Evolutionary conservation across 2,888 invertebrate species (phyloP).

Genomic region (Limnephilus rhombicus): DNA sequence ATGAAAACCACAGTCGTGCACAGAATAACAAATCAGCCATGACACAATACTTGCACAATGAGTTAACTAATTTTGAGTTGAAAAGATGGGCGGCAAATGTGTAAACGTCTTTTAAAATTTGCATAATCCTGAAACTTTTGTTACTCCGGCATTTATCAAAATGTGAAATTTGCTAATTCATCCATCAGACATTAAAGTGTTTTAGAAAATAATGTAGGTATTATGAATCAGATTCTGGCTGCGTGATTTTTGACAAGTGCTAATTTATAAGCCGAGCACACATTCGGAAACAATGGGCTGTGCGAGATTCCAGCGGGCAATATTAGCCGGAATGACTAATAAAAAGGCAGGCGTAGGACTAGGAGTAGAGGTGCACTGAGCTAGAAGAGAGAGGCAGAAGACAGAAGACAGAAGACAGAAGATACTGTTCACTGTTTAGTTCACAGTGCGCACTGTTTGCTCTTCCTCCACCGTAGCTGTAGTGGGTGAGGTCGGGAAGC

Average conservation of each 20-base stretch:
- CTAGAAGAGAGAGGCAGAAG: neutral
- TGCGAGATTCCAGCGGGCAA: neutral
- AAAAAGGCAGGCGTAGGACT: neutral
- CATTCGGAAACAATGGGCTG: neutral
- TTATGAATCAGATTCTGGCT: neutral
- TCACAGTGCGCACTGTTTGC: neutral
- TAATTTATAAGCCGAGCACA: neutral
- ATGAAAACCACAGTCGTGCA: neutral
- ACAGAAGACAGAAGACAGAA: neutral
- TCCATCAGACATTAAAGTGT: no score
- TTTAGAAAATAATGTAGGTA: neutral
- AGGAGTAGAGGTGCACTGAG: neutral
- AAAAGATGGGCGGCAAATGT: neutral
- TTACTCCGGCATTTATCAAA: neutral
- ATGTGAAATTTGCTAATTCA: no score
- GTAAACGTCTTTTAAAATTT: no score
- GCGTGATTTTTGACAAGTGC: neutral
- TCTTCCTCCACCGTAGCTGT: slow-evolving; percentile 44
- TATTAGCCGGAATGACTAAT: slow-evolving; percentile 17
- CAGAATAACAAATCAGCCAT: neutral
- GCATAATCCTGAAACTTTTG: neutral
- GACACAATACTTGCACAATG: neutral
- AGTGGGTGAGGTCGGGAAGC: neutral
- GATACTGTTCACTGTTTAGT: neutral
- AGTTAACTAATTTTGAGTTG: neutral